Conservation (phyloP, 2,888 invertebrate genomes). For the Anthrax anthrax region DNA sequence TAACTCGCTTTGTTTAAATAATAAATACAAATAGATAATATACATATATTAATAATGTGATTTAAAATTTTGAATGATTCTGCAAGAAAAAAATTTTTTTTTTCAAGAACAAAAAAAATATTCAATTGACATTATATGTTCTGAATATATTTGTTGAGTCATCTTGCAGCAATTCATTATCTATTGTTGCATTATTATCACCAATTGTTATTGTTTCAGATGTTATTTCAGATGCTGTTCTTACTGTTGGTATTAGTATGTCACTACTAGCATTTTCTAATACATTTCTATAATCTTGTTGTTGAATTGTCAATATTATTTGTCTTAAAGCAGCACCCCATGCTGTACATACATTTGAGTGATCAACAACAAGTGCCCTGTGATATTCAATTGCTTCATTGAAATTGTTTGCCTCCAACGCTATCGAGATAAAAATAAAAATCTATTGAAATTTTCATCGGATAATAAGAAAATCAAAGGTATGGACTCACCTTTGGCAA, state of each 20-base stretch:
- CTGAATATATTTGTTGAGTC: conserved; percentile 1
- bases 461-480: not conserved
- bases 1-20: too few species aligned
- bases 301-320: conserved; percentile 20
- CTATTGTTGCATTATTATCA: conserved; percentile 3
- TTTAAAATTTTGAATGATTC: too few species aligned
- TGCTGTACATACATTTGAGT: conserved; percentile 20
- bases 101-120: too few species aligned
- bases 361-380: conserved; percentile 19
- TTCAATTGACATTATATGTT: conserved; percentile 8
- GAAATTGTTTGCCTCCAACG: conserved; percentile 15
- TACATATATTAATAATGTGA: too few species aligned
- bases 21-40: too few species aligned
- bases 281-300: not conserved
- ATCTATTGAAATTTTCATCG: too few species aligned
- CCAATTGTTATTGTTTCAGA: conserved; percentile 7
- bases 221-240: not conserved
- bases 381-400: conserved; percentile 22
- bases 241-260: not conserved
- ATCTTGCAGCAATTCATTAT: not conserved
- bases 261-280: not conserved
- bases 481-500: conserved; percentile 15
- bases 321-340: conserved; percentile 21
- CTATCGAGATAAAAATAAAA: conserved; percentile 9
- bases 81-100: too few species aligned